A percentile compares a stretch with the other conserved stretches of the same genome.
These are phyloP conservation scores for Eptatretus atami DNA, from an alignment of 2,797 vertebrate species.

Conservation along the genomic window DNA sequence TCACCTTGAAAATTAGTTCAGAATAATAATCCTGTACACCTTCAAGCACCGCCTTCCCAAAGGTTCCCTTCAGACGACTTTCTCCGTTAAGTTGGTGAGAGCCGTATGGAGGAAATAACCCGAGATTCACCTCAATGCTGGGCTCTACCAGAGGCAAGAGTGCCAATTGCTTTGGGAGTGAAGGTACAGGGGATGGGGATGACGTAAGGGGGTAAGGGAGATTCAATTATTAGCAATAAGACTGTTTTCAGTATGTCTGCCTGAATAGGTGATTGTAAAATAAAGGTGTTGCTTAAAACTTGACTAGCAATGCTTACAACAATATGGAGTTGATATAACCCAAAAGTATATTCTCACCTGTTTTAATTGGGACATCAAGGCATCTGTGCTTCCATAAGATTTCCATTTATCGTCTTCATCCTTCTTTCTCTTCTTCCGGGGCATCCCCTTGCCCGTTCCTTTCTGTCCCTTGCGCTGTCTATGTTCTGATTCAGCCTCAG, in stretches of 20 bases:
- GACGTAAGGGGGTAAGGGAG: background rate
- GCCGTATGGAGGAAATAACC: conserved; percentile 82
- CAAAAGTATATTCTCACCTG: conserved; percentile 23
- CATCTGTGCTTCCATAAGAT: conserved; percentile 29
- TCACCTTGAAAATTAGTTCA: conserved; percentile 80
- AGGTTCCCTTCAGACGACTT: conserved; percentile 60
- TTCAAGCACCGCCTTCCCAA: conserved; percentile 71
- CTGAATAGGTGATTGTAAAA: no score
- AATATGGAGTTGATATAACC: no score
- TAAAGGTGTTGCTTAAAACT: background rate
- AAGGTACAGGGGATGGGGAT: no score
- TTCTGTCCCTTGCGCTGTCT: conserved; percentile 62
- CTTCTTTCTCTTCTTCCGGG: conserved; percentile 82
- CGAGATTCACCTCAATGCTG: conserved; percentile 76
- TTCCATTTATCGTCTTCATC: conserved; percentile 59
- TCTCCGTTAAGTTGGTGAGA: conserved; percentile 61
- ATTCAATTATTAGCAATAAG: conserved; percentile 4
- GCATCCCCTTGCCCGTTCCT: conserved; percentile 41
- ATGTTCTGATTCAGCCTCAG: conserved; percentile 22
- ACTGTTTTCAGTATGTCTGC: background rate
- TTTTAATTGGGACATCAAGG: conserved; percentile 47
- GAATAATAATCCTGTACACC: conserved; percentile 95
- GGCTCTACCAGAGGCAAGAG: conserved; percentile 90
- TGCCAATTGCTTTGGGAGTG: conserved; percentile 40
- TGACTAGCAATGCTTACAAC: no score